Evolutionary conservation across 2,113 vertebrate genomes (phyloP).

Genomic region (Heterotis niloticus): DNA sequence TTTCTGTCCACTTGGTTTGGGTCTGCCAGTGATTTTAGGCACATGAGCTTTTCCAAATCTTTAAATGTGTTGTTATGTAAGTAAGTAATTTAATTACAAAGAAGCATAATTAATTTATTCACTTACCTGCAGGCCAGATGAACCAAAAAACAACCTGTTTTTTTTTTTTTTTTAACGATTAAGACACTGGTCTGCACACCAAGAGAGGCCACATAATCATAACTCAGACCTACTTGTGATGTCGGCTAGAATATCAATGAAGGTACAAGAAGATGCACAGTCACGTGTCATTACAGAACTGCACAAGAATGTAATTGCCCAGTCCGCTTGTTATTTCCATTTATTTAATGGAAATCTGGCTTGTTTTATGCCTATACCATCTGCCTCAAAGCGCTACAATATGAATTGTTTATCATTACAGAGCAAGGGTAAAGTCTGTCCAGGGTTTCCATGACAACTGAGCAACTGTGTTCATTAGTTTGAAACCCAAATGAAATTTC

Average conservation of each 20-base stretch:
- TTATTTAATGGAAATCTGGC: neutral
- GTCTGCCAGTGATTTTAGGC: too few species aligned
- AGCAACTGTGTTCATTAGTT: constrained; percentile 38
- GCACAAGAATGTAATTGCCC: too few species aligned
- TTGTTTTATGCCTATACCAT: neutral
- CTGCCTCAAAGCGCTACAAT: constrained; percentile 15
- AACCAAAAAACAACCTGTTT: too few species aligned
- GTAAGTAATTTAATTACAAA: too few species aligned
- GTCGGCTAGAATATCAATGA: neutral
- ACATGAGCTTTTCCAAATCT: too few species aligned
- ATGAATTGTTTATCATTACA: constrained; percentile 22
- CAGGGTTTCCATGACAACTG: constrained; percentile 61
- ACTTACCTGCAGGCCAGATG: too few species aligned
- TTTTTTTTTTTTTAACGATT: too few species aligned
- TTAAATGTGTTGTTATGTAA: too few species aligned
- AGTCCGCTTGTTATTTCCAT: neutral
- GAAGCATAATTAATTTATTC: too few species aligned
- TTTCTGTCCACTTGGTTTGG: too few species aligned
- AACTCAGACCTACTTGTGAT: neutral
- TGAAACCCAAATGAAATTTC: neutral
- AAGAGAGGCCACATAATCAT: neutral
- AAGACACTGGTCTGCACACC: too few species aligned
- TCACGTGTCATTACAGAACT: neutral
- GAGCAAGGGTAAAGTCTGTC: constrained; percentile 42
- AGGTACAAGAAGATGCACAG: neutral